Base-by-base conservation (phyloP, 2,888 invertebrate species). In the Drosophila paramelanica region DNA sequence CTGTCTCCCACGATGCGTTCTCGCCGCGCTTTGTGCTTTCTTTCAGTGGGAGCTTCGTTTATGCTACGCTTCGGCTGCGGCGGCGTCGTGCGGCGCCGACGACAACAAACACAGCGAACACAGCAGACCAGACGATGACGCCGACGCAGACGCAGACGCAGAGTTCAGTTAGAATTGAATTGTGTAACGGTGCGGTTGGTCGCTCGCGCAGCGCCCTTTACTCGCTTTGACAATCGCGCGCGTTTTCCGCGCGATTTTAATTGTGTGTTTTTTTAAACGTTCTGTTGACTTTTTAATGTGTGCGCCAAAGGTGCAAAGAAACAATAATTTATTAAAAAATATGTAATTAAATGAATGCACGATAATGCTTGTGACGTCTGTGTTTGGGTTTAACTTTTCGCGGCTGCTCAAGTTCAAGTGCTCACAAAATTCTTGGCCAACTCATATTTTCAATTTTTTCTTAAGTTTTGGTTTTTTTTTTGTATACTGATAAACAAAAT, bases 151-250 rank as follows among this genome's bases (percentile, higher is more conserved):
- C 82, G 82, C 74, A 74, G 62, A 73, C 73, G 73, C 73, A 64
- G 73, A 77, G 76, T 77, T 90, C 89, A 91, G 91, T 91, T 89
- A 88, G 90, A 89, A 90, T 90, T 87, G 81, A 88, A 80, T 88
- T 89, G 90, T 84, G 86, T 79, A 81, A 82, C 90, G 73, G 89
- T 82, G 78, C 83, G 90, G 91, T 87, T 77, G 89, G 89, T 66
- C 47, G 60, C 47, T 55, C 57, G 61, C 52, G 45, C 47, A 38
- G 45, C 64, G 73, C 69, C 62, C 64, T 57, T 50, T 38, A 42
- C 23, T 70, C 73, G 66, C 36, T 39, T 45, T 56, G 33, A 39
- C 39, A 59, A 56, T 36, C 72, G 71, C 79, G 65, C 72, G 74
- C 74, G 81, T 67, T 75, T 75, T 25, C 11, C 58, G 13, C 42